Evolutionary conservation across 1,140 invertebrate species (phyloP).

Genomic region (Drosophila pandora): DNA sequence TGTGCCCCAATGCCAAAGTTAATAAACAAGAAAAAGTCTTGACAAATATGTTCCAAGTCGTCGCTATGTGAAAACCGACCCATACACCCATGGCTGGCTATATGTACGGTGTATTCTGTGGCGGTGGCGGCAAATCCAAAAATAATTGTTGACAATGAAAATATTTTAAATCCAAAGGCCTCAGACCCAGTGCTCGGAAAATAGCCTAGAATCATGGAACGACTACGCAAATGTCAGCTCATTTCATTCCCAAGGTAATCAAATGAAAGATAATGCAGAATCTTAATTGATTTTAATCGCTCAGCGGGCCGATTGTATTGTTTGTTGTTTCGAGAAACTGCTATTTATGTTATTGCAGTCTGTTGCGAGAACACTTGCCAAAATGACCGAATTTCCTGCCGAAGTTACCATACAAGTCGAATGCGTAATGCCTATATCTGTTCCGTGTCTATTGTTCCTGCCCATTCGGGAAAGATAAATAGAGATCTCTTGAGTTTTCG

Average conservation of each 20-base stretch:
- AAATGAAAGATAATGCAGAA: constrained; percentile 34
- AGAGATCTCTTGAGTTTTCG: neutral
- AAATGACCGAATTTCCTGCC: constrained; percentile 4
- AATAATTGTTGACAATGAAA: constrained; percentile 76
- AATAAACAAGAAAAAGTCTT: constrained; percentile 20
- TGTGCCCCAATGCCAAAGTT: constrained; percentile 22
- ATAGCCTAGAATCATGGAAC: constrained; percentile 17
- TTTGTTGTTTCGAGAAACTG: constrained; percentile 38
- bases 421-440: constrained; percentile 35
- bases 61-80: neutral
- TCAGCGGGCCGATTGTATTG: neutral
- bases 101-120: constrained; percentile 30
- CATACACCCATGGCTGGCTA: constrained; percentile 1
- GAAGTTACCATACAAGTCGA: constrained; percentile 1
- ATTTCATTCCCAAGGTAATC: constrained; percentile 27
- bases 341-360: constrained; percentile 44
- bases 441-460: constrained; percentile 23
- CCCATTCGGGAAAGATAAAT: constrained; percentile 30
- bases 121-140: constrained; percentile 62
- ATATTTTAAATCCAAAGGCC: constrained; percentile 36
- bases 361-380: constrained; percentile 33
- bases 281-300: constrained; percentile 22
- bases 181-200: constrained; percentile 34
- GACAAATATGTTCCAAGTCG: constrained; percentile 4
- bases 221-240: constrained; percentile 49